A percentile compares a stretch with the other conserved stretches of the same genome.
These are phyloP conservation scores for Gopherus evgoodei DNA, from an alignment of 2,113 vertebrate species.

Conservation along the genomic window DNA sequence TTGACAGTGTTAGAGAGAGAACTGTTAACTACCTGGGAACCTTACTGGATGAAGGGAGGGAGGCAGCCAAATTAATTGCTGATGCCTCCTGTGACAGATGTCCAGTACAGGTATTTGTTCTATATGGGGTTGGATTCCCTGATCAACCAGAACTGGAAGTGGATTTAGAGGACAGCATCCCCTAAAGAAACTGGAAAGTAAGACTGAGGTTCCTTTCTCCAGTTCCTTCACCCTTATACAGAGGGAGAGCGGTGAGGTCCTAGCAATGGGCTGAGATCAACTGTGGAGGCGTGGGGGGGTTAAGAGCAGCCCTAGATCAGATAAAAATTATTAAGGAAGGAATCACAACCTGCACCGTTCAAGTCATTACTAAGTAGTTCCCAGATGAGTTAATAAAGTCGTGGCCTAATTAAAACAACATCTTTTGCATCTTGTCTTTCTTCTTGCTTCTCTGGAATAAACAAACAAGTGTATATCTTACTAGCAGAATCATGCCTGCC, in stretches of 20 bases:
- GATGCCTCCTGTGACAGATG: background rate
- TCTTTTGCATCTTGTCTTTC: background rate
- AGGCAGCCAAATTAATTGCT: background rate
- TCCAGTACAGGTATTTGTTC: background rate
- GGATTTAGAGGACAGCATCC: background rate
- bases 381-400: background rate
- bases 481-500: slow-evolving; percentile 40
- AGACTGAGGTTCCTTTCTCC: background rate
- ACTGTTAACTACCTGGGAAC: background rate
- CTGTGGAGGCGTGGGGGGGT: no score
- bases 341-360: background rate
- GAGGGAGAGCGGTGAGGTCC: background rate
- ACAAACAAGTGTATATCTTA: slow-evolving; percentile 51
- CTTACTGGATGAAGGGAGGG: background rate
- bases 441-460: background rate
- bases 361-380: background rate
- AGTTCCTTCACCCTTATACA: background rate
- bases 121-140: background rate
- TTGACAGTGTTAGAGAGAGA: background rate
- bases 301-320: no score
- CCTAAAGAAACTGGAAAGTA: background rate
- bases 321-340: background rate
- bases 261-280: no score
- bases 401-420: background rate
- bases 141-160: background rate